Conservation (phyloP, 2,113 vertebrate genomes). For the Sceloporus undulatus region DNA sequence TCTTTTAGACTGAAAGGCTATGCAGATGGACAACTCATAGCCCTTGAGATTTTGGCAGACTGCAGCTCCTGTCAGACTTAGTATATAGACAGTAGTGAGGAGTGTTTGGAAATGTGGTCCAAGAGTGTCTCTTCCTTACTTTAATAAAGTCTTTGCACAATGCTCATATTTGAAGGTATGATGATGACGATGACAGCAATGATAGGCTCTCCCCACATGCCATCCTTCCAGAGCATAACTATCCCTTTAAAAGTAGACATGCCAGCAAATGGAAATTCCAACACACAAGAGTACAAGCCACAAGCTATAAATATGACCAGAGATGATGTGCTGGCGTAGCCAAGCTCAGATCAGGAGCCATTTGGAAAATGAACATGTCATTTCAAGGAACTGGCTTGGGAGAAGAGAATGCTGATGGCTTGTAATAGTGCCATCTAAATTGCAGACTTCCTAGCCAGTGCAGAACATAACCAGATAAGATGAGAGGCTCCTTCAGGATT, state of each 20-base stretch:
- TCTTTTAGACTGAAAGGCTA: too few species aligned
- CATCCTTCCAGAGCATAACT: neutral
- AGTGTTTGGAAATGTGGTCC: too few species aligned
- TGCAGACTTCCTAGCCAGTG: neutral
- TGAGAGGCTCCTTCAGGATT: neutral
- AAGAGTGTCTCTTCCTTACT: neutral
- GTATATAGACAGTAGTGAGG: too few species aligned
- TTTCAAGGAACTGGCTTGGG: neutral
- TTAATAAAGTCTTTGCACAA: neutral
- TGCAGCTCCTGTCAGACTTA: too few species aligned
- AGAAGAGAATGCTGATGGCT: neutral
- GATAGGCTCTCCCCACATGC: fast-evolving
- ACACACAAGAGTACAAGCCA: neutral
- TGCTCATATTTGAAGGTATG: neutral
- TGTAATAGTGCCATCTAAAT: neutral
- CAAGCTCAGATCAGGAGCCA: neutral
- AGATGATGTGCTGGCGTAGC: conserved; percentile 7
- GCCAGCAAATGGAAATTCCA: neutral
- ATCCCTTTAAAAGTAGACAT: neutral
- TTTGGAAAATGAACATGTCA: conserved; percentile 13
- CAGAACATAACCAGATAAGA: neutral
- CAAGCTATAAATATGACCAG: neutral
- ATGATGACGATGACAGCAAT: neutral
- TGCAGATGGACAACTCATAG: too few species aligned
- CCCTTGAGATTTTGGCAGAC: too few species aligned